phyloP scores from a whole-genome alignment of 2,888 invertebrate species.

The Drosophila atripex region DNA sequence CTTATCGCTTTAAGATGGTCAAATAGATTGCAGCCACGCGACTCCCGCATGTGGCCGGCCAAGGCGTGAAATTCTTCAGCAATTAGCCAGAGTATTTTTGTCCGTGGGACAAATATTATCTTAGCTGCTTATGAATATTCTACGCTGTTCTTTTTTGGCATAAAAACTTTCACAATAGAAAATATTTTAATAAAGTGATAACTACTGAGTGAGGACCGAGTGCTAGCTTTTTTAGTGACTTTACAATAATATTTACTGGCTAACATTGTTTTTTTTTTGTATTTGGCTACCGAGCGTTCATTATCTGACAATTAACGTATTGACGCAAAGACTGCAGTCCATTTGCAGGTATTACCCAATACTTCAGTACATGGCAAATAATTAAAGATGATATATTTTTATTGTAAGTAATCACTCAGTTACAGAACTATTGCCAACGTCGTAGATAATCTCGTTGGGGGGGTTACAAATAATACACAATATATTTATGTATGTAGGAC shows the following conservation, averaged over 20 bases:
- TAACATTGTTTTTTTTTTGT: conserved; percentile 11
- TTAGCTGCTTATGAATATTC: background rate
- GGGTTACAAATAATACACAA: background rate
- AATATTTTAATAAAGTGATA: background rate
- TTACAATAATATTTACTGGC: conserved; percentile 9
- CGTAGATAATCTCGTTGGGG: background rate
- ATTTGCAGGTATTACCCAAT: conserved; percentile 2
- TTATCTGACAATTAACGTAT: conserved; percentile 30
- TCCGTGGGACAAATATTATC: background rate
- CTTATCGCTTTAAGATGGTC: conserved; percentile 21
- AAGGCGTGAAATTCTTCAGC: conserved; percentile 43
- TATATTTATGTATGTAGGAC: no score
- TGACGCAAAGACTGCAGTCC: conserved; percentile 23
- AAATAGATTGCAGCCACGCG: conserved; percentile 25
- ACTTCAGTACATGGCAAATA: background rate
- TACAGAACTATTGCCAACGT: background rate
- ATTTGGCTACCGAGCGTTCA: no score
- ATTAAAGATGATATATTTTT: background rate
- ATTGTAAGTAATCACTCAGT: background rate
- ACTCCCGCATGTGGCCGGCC: conserved; percentile 52
- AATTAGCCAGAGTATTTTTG: conserved; percentile 17
- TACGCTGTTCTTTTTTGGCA: background rate
- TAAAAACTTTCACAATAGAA: background rate
- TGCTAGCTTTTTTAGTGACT: background rate
- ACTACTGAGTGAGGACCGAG: background rate